phyloP scores from a whole-genome alignment of 1,140 invertebrate species.

The Lepidurus couesii region DNA sequence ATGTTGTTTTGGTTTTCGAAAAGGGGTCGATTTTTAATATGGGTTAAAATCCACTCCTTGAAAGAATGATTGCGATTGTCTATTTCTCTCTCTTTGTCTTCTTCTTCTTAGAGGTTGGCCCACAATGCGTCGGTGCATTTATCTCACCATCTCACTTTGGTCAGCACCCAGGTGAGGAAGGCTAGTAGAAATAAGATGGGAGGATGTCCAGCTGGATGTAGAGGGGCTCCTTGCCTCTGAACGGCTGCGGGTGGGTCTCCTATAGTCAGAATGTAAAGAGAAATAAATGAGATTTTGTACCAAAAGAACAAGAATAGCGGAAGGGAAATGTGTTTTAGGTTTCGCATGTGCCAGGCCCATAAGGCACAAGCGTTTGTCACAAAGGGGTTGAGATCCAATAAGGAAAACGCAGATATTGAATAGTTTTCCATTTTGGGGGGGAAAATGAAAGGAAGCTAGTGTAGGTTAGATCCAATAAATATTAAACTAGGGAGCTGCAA shows the following conservation, averaged over 20 bases:
- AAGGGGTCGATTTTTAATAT: no score
- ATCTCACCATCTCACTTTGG: not conserved
- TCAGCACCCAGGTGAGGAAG: not conserved
- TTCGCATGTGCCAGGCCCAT: not conserved
- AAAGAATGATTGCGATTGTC: no score
- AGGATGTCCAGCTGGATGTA: not conserved
- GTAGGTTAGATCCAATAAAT: no score
- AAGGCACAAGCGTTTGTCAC: not conserved
- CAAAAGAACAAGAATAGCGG: not conserved
- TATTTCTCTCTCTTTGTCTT: no score
- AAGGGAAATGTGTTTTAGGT: not conserved
- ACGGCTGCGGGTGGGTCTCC: constrained; percentile 33
- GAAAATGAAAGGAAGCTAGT: not conserved
- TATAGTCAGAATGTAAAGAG: not conserved
- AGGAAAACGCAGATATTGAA: not conserved
- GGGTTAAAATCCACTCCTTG: no score
- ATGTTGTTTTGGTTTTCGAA: no score
- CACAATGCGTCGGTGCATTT: no score
- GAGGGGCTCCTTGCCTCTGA: constrained; percentile 30
- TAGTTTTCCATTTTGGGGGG: not conserved
- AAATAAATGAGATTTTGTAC: no score
- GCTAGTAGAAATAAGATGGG: not conserved
- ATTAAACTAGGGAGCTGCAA: not conserved
- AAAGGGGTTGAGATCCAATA: not conserved
- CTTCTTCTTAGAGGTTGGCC: no score